Conservation (phyloP, 1,140 invertebrate genomes). For the Brachystomella parvula region DNA sequence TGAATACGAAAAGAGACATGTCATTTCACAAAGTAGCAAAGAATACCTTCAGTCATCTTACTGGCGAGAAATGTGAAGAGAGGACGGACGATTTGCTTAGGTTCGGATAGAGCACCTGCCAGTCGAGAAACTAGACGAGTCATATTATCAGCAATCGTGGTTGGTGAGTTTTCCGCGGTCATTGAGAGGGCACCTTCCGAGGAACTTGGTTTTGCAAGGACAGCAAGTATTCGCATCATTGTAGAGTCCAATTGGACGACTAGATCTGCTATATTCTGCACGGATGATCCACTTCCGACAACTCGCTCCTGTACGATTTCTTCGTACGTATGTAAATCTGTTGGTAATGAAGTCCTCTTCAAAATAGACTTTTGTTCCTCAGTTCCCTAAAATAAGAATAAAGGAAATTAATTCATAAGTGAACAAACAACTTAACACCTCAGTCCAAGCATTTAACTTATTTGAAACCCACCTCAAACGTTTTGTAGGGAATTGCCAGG, state of each 20-base stretch:
- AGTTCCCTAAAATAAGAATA: neutral
- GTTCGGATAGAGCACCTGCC: slow-evolving; percentile 14
- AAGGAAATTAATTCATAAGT: slow-evolving; percentile 4
- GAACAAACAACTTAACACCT: neutral
- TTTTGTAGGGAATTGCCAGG: neutral
- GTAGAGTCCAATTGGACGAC: slow-evolving; percentile 66
- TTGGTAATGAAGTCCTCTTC: neutral
- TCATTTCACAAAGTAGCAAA: neutral
- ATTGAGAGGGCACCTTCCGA: slow-evolving; percentile 42
- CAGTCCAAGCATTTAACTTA: no score
- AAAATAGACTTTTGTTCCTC: neutral
- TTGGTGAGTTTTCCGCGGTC: slow-evolving; percentile 42
- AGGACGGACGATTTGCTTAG: slow-evolving; percentile 26
- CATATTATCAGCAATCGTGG: slow-evolving; percentile 71
- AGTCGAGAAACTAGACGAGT: slow-evolving; percentile 59
- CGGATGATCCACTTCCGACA: slow-evolving; percentile 12
- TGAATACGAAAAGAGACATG: slow-evolving; percentile 4
- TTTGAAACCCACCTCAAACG: no score
- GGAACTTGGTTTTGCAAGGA: slow-evolving; percentile 51
- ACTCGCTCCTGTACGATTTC: neutral
- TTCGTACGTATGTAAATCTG: neutral
- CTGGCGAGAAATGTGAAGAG: slow-evolving; percentile 34
- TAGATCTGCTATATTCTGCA: slow-evolving; percentile 40
- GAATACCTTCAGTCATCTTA: slow-evolving; percentile 12
- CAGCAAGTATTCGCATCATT: slow-evolving; percentile 70